Conservation (phyloP, 2,888 invertebrate genomes). For the Panopea generosa region DNA sequence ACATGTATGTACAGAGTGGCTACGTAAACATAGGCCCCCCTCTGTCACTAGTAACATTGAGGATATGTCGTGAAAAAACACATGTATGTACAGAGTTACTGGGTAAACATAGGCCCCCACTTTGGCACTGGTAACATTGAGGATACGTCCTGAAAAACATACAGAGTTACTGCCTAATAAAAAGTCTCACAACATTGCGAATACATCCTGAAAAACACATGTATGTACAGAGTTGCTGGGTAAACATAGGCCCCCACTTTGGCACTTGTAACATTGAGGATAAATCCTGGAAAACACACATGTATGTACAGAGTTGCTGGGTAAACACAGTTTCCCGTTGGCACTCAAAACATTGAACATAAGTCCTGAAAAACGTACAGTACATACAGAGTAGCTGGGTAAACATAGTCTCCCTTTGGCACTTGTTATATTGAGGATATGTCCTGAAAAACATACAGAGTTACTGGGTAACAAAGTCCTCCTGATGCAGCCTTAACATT, state of each 20-base stretch:
- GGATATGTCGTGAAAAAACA: no score
- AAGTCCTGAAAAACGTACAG: no score
- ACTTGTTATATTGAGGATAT: conserved; percentile 85
- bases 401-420: conserved; percentile 82
- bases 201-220: no score
- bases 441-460: conserved; percentile 75
- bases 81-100: conserved; percentile 74
- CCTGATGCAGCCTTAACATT: no score
- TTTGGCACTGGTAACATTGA: conserved; percentile 84
- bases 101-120: conserved; percentile 80
- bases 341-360: no score
- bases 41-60: no score
- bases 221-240: conserved; percentile 75
- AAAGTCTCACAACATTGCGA: no score
- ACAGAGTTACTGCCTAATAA: not conserved
- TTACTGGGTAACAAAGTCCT: not conserved
- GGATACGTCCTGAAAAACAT: conserved; percentile 83
- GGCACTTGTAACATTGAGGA: conserved; percentile 84
- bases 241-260: conserved; percentile 81
- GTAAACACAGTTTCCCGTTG: no score
- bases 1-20: not conserved
- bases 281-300: no score
- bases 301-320: not conserved
- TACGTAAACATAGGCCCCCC: no score
- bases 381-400: conserved; percentile 74